These are phyloP conservation scores for Phrynocephalus versicolor DNA, from an alignment of 2,113 vertebrate species.

Conservation along the genomic window DNA sequence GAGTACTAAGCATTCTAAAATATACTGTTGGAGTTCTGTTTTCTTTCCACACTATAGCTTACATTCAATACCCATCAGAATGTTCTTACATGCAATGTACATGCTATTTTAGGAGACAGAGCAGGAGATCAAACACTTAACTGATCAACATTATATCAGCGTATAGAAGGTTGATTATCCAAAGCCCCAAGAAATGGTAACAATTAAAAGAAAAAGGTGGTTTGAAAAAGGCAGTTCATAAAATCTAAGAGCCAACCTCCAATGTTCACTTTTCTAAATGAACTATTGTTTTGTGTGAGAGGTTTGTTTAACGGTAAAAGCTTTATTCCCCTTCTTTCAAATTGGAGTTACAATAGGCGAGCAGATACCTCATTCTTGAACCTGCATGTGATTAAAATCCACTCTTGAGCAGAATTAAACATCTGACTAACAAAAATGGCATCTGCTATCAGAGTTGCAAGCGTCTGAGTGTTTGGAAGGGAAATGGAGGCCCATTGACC, in stretches of 20 bases:
- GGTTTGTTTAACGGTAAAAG: constrained; percentile 21
- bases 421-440: constrained; percentile 52
- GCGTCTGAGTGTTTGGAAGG: constrained; percentile 75
- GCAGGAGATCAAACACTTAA: not conserved
- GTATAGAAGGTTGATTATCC: constrained; percentile 6
- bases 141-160: not conserved
- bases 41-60: not conserved
- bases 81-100: not conserved
- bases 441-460: constrained; percentile 81
- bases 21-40: not conserved
- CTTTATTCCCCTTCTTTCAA: constrained; percentile 35
- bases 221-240: constrained; percentile 27
- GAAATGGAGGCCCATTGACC: constrained; percentile 80
- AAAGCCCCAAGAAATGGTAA: accelerated
- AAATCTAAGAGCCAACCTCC: constrained; percentile 9
- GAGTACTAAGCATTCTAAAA: not conserved
- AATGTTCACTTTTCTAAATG: constrained; percentile 36
- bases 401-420: constrained; percentile 67
- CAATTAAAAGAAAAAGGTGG: no score
- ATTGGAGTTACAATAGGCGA: constrained; percentile 32
- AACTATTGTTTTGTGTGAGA: not conserved
- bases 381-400: constrained; percentile 71
- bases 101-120: not conserved
- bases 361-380: constrained; percentile 54
- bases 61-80: not conserved